Base-by-base conservation (phyloP, 2,888 invertebrate species). In the Drosophila subsilvestris region DNA sequence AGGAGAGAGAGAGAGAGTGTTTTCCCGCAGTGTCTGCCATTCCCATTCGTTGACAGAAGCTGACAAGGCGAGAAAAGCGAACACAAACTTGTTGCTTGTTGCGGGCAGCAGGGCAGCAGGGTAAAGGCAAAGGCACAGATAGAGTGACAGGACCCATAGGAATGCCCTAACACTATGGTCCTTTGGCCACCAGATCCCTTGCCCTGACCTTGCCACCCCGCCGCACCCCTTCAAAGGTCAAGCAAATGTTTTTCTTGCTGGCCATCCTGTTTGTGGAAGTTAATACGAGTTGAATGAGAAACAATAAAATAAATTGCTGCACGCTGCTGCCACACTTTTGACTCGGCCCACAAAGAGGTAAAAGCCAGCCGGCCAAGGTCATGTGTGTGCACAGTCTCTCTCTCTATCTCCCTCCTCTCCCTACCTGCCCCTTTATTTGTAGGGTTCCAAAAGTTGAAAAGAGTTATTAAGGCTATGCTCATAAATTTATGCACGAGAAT, bases 401-500 rank as follows among this genome's bases (percentile, higher is more conserved):
- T n/a, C n/a, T n/a, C n/a, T n/a, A n/a, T n/a, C n/a, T n/a, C n/a
- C n/a, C n/a, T n/a, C n/a, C n/a, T n/a, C n/a, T n/a, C n/a, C n/a
- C n/a, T n/a, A n/a, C n/a, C n/a, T 14, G n/a, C 8, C 12, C 17
- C 8, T 17, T 12, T 25, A 8, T 32, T 25, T 25, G 4, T 20
- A 18, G 25, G 1, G 3, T 25, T 0, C 6, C 25, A 27, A 65
- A 65, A 53, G 63, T 63, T 63, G 45, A 61, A 51, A 37, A 62
- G 63, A 61, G 63, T 63, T 62, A 51, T 63, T 63, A 63, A 29
- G 51, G 47, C 42, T 65, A 22, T 12, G 47, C 42, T 53, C 65
- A 63, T 65, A 63, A 63, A 63, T 63, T 29, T 63, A 53, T 65
- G 51, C 45, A 51, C 32, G 50, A 27, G 20, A 37, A 22, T 18